Evolutionary conservation across 2,888 invertebrate genomes (phyloP), one percentile per base, ranked within the genome.

Genomic region (Xanthorhoe designata): DNA sequence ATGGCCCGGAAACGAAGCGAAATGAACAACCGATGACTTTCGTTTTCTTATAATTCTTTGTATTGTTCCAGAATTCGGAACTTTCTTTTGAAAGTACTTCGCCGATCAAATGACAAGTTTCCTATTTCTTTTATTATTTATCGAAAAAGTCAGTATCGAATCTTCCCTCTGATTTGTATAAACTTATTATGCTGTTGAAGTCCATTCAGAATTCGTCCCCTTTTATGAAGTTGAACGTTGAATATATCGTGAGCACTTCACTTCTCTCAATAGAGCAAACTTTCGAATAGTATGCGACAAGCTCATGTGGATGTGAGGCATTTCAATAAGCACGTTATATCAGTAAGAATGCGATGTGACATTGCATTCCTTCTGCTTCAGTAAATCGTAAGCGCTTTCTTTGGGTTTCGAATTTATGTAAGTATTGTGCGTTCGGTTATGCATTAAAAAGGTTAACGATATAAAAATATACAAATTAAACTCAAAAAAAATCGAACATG

Each of bases 1-100:
- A 91, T 89, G 87, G 83, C 76, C 84, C 82, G 86, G 85, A 90
- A 88, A 87, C 85, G 78, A 75, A 84, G 78, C 83, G 82, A 89
- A 91, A 91, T 91, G 89, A 91, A 88, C 90, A 86, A 82, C 82
- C 84, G 79, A 90, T 91, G 91, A 91, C 90, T 91, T 86, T 90
- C 86, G 81, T 78, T 90, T 90, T 88, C 84, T 82, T 82, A 80
- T 85, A 84, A 88, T 87, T 87, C 84, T 85, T 88, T 81, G 81
- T 86, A 84, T 84, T 86, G 83, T 82, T 82, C 77, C 79, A 82
- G 85, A 87, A 83, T 76, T 78, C 73, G 69, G 65, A 78, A 78
- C 79, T 78, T 81, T 80, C 82, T 50, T 53, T 42, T 29, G 51
- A 42, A 51, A 59, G 51, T 51, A 52, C 51, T 52, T 51, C 15